Percentiles rank a stretch among this genome's conserved stretches.
Evolutionary conservation across 1,140 invertebrate species (phyloP).

Genomic region (Goniozus legneri): DNA sequence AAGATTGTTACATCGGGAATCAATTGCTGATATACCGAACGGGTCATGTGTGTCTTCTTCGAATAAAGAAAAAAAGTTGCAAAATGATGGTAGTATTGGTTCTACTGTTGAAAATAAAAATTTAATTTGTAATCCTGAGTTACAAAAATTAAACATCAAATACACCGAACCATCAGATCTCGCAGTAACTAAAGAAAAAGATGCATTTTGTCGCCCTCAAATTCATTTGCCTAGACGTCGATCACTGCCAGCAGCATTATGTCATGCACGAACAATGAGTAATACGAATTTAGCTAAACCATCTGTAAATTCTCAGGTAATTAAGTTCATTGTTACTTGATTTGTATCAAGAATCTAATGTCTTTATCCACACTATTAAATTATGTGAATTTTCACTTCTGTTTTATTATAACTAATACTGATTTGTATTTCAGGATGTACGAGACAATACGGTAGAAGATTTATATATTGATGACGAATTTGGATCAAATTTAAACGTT

Average conservation of each 20-base stretch:
- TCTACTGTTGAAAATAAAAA: too few species aligned
- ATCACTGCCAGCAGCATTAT: conserved; percentile 32
- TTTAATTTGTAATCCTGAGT: too few species aligned
- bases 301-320: conserved; percentile 27
- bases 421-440: conserved; percentile 14
- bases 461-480: conserved; percentile 43
- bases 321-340: too few species aligned
- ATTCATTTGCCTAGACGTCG: conserved; percentile 21
- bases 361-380: conserved; percentile 2
- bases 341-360: too few species aligned
- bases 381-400: neutral
- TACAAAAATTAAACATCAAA: too few species aligned
- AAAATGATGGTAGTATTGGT: too few species aligned
- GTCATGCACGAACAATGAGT: conserved; percentile 14
- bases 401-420: neutral
- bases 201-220: conserved; percentile 9
- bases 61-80: neutral
- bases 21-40: conserved; percentile 15
- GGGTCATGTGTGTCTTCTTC: conserved; percentile 8
- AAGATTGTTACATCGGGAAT: conserved; percentile 18
- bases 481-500: conserved; percentile 32
- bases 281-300: conserved; percentile 22
- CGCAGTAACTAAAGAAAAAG: too few species aligned
- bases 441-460: conserved; percentile 30
- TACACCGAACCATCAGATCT: too few species aligned